Base-by-base conservation (phyloP, 2,113 vertebrate genomes). In the Cygnus atratus region DNA sequence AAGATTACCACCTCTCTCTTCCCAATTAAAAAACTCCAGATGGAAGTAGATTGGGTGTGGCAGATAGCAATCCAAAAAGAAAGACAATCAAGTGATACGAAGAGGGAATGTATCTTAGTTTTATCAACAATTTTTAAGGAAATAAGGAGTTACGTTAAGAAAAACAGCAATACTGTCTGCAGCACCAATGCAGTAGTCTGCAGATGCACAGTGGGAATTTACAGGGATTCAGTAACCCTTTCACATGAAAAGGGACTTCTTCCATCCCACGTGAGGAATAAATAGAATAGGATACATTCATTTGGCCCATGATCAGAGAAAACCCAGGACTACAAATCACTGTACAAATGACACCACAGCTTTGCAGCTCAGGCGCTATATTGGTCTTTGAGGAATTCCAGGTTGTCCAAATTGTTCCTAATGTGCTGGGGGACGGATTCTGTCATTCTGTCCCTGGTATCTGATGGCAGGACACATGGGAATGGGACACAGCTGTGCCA, bases 21-120 rank as follows among this genome's bases (percentile, higher is more conserved):
- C 57, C 83, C 76, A 90, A 81, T 96, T 95, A 95, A 94, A 94
- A 90, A 84, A 50, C 61, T 93, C 86, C 92, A 90, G 76, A 95
- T 88, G 93, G 83, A 93, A 88, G 48, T 22, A 84, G 65, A 86
- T 54, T 90, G 62, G 70, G 54, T 62, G 71, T 80, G 80, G 50
- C 48, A 77, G 39, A 77, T 16, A 88, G 18, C 25, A 46, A 19
- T 33, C 10, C 29, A 46, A 48, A 61, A 61, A 39, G 39, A 58
- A 29, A 44, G 31, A 29, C 43, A 28, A 21, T 48, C 6, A 33
- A 80, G 37, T 17, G 43, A 63, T 58, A 72, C 20, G 8, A 58
- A 81, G 43, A 68, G 26, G 35, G 24, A 84, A 76, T 81, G 84
- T 67, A 77, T 77, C 63, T 57, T 67, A 15, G 52, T 77, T 81